phyloP scores from a whole-genome alignment of 2,888 invertebrate species.

The Papilio elwesi region DNA sequence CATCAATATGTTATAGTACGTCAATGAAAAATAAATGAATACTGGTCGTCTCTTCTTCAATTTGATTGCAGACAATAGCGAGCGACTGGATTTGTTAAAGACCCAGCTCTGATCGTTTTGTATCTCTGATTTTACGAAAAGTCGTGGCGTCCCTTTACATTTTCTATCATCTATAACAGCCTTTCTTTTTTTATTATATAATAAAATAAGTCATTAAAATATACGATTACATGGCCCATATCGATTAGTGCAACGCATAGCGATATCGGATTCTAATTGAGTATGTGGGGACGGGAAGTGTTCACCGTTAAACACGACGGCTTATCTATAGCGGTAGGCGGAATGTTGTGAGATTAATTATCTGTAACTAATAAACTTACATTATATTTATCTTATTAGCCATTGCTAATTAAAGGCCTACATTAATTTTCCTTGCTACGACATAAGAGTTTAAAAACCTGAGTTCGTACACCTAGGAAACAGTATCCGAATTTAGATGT shows the following conservation, averaged over 20 bases:
- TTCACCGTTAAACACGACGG: conserved; percentile 26
- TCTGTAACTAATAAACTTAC: conserved; percentile 28
- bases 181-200: not conserved
- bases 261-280: not conserved
- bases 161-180: too few species aligned
- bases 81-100: too few species aligned
- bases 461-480: not conserved
- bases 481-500: too few species aligned
- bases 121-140: too few species aligned
- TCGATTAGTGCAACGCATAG: not conserved
- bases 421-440: conserved; percentile 1
- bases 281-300: conserved; percentile 19
- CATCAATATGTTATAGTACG: too few species aligned
- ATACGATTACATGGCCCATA: not conserved
- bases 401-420: conserved; percentile 18
- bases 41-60: too few species aligned
- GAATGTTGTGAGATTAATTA: conserved; percentile 34
- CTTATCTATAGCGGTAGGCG: conserved; percentile 25
- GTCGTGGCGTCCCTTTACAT: too few species aligned
- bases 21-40: too few species aligned
- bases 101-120: too few species aligned
- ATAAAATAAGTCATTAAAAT: not conserved
- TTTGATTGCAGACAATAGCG: too few species aligned
- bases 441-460: not conserved
- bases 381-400: conserved; percentile 33